These are phyloP conservation scores for Hozukius guyotensis DNA, from an alignment of 2,797 vertebrate genomes.

Conservation along the genomic window DNA sequence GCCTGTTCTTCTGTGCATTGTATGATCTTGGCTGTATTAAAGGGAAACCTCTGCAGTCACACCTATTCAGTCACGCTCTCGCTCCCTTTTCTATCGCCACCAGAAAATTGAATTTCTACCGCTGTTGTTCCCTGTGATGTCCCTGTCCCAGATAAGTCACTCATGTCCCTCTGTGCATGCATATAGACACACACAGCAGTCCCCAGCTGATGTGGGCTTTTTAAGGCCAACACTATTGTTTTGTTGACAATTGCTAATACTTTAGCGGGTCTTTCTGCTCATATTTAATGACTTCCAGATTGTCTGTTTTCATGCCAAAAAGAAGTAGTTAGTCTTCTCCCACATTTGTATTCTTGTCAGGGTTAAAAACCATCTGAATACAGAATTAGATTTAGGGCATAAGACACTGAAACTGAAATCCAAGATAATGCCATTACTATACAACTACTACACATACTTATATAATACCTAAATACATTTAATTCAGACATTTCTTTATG, in stretches of 20 bases:
- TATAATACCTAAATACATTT: neutral
- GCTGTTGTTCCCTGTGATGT: constrained; percentile 76
- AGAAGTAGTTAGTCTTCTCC: neutral
- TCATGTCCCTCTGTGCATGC: constrained; percentile 58
- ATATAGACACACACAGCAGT: constrained; percentile 24
- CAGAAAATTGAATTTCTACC: constrained; percentile 77
- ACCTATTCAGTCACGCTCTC: constrained; percentile 72
- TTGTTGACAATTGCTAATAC: constrained; percentile 44
- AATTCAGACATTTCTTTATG: neutral
- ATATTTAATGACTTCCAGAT: constrained; percentile 25
- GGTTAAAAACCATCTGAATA: constrained; percentile 2
- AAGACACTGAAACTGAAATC: neutral
- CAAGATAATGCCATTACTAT: neutral
- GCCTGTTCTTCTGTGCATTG: constrained; percentile 56
- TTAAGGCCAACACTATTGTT: constrained; percentile 21
- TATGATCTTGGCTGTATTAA: constrained; percentile 72
- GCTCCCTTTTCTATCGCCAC: constrained; percentile 50
- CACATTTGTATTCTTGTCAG: constrained; percentile 12
- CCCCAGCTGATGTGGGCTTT: constrained; percentile 18
- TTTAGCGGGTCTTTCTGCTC: constrained; percentile 11
- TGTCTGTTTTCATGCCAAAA: constrained; percentile 6
- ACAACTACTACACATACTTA: neutral
- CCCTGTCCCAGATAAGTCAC: constrained; percentile 79
- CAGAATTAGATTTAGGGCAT: constrained; percentile 7
- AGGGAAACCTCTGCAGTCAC: constrained; percentile 75